Conservation (phyloP, 2,888 invertebrate species). For the Orthosia gothica region DNA sequence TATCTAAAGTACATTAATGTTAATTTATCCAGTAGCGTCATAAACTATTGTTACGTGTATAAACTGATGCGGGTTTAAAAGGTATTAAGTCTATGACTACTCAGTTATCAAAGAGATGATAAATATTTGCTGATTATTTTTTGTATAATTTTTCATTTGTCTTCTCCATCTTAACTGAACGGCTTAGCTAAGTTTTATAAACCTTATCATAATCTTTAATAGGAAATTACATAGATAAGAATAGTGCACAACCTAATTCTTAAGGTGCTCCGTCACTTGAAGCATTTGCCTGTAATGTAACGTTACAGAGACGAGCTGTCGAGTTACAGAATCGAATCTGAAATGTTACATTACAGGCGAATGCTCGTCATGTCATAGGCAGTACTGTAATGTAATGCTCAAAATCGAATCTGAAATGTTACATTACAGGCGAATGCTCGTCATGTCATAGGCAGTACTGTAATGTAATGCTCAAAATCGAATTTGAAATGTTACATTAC, state of each 20-base stretch:
- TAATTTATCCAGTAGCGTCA: constrained; percentile 60
- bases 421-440: too few relatives aligned
- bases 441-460: too few relatives aligned
- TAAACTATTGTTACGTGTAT: constrained; percentile 59
- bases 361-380: too few relatives aligned
- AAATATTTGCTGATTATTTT: constrained; percentile 71
- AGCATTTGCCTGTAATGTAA: too few relatives aligned
- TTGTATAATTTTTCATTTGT: constrained; percentile 58
- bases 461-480: too few relatives aligned
- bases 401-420: too few relatives aligned
- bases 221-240: constrained; percentile 38
- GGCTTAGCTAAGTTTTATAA: constrained; percentile 32
- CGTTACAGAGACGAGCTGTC: too few relatives aligned
- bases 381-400: too few relatives aligned
- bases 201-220: constrained; percentile 48
- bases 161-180: constrained; percentile 32
- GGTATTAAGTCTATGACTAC: constrained; percentile 68
- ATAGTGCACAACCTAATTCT: constrained; percentile 51
- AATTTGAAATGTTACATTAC: too few relatives aligned
- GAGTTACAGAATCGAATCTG: too few relatives aligned
- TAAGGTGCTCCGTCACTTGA: neutral
- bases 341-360: too few relatives aligned
- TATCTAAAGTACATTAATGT: constrained; percentile 67
- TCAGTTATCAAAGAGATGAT: constrained; percentile 52
- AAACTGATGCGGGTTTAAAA: constrained; percentile 73